A percentile compares a stretch with the other conserved stretches of the same genome.
These are phyloP conservation scores for Molorchus minor DNA, from an alignment of 2,888 invertebrate species.

Conservation along the genomic window DNA sequence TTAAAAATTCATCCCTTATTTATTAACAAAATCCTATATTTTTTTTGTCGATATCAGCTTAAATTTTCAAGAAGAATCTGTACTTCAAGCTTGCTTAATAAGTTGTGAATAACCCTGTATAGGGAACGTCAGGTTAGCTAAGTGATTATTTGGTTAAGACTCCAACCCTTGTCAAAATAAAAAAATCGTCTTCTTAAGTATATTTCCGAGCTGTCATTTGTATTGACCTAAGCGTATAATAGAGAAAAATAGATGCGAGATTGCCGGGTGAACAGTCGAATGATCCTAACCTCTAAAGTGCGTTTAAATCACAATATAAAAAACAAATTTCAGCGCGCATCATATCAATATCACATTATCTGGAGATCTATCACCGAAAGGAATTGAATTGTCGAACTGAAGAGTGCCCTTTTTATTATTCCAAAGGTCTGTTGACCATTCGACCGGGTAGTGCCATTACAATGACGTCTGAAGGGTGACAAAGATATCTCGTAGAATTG, in stretches of 20 bases:
- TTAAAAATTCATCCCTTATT: too few species aligned
- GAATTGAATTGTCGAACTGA: conserved; percentile 61
- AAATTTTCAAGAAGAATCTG: too few species aligned
- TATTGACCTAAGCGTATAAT: conserved; percentile 24
- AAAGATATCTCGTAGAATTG: conserved; percentile 56
- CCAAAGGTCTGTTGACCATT: conserved; percentile 59
- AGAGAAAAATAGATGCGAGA: conserved; percentile 27
- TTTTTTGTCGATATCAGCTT: too few species aligned
- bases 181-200: background rate
- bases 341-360: conserved; percentile 62
- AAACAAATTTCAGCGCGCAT: conserved; percentile 54
- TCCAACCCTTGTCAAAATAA: conserved; percentile 1
- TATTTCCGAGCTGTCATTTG: conserved; percentile 18
- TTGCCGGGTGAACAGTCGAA: conserved; percentile 18
- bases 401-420: conserved; percentile 58
- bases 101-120: background rate
- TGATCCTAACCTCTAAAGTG: conserved; percentile 28
- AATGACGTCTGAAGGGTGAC: conserved; percentile 59
- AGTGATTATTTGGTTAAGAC: background rate
- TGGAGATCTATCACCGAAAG: conserved; percentile 60
- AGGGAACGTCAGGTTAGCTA: background rate
- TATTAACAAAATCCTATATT: too few species aligned
- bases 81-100: too few species aligned
- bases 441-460: conserved; percentile 55
- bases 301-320: conserved; percentile 44